A percentile compares a stretch with the other conserved stretches of the same genome.
phyloP scores from a whole-genome alignment of 2,113 vertebrate species.

The Paradisaea rubra region DNA sequence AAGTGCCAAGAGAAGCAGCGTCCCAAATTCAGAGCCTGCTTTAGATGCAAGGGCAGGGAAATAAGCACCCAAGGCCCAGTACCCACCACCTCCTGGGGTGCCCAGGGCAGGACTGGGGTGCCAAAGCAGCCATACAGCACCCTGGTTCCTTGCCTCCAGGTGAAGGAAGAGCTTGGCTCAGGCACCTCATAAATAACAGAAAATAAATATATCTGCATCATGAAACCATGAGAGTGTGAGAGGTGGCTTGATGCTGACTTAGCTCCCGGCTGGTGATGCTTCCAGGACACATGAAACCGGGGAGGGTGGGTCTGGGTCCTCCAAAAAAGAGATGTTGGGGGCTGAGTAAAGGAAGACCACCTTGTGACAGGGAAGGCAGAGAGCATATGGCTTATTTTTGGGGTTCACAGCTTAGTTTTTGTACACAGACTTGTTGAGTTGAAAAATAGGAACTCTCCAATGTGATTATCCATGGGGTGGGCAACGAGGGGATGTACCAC shows the following conservation, averaged over 20 bases:
- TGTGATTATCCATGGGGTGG: not conserved
- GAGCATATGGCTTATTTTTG: not conserved
- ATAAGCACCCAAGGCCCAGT: not conserved
- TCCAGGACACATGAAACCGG: not conserved
- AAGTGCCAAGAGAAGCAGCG: not conserved
- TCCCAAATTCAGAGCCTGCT: not conserved
- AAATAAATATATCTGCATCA: not conserved
- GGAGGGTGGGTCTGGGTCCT: not conserved
- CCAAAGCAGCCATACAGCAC: not conserved
- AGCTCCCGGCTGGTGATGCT: not conserved
- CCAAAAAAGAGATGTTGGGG: not conserved
- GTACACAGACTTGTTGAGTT: accelerated
- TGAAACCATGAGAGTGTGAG: not conserved
- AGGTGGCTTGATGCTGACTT: not conserved
- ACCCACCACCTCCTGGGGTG: not conserved
- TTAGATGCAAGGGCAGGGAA: not conserved
- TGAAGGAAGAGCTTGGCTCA: not conserved
- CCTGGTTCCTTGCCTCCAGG: not conserved
- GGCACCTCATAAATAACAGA: not conserved
- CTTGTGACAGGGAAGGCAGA: not conserved
- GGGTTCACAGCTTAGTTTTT: not conserved
- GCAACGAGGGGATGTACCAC: accelerated
- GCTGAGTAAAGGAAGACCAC: not conserved
- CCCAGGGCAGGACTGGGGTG: not conserved
- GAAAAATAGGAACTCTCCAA: not conserved